These are phyloP conservation scores for Patiria miniata DNA, from an alignment of 35 echinoderm and acorn worm genomes.

Conservation along the genomic window DNA sequence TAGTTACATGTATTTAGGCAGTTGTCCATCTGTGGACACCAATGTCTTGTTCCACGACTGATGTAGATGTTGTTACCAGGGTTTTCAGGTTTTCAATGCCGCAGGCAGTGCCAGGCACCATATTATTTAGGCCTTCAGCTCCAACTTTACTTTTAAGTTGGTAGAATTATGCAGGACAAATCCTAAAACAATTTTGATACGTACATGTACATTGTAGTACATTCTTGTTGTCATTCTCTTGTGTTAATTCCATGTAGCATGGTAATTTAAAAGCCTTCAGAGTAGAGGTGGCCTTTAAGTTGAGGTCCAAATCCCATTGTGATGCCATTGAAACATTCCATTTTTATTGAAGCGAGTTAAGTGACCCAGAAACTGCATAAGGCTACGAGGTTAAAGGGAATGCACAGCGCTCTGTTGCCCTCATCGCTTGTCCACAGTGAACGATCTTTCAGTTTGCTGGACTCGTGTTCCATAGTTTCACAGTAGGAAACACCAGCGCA, in stretches of 20 bases:
- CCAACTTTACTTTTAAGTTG: too few relatives aligned
- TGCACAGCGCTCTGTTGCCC: neutral
- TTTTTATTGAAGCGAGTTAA: neutral
- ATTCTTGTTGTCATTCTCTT: neutral
- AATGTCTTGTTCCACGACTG: too few relatives aligned
- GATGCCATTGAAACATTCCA: neutral
- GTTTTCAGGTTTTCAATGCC: too few relatives aligned
- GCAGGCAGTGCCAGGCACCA: too few relatives aligned
- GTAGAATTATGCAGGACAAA: too few relatives aligned
- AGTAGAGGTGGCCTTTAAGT: neutral
- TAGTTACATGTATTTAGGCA: too few relatives aligned
- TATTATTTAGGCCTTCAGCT: too few relatives aligned
- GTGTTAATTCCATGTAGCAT: too few relatives aligned
- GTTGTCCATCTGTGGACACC: too few relatives aligned
- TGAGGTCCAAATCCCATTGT: neutral
- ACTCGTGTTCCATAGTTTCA: too few relatives aligned
- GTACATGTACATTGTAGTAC: neutral
- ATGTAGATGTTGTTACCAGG: too few relatives aligned
- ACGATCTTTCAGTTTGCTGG: neutral
- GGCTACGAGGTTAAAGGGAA: neutral
- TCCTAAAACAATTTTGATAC: too few relatives aligned
- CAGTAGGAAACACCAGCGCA: neutral
- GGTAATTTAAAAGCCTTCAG: neutral
- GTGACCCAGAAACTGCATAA: conserved; percentile 3
- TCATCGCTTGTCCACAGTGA: neutral